Conservation (phyloP, 2,113 vertebrate species). For the Lepus europaeus region DNA sequence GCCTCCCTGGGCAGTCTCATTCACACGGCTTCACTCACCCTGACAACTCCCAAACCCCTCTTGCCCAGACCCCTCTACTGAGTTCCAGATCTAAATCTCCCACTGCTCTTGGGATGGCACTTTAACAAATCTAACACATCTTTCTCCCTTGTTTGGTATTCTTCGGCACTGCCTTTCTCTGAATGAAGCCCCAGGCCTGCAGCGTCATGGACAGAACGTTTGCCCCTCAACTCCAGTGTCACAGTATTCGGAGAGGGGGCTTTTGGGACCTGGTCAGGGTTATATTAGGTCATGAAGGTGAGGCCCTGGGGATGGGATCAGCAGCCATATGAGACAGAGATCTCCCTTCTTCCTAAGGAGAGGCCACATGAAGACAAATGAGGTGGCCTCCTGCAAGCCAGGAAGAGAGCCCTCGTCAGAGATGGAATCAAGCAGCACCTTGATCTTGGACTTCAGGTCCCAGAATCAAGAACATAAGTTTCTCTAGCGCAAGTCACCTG, state of each 20-base stretch:
- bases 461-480: neutral
- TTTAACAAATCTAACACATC: neutral
- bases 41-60: neutral
- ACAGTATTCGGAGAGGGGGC: neutral
- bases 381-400: neutral
- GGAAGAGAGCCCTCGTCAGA: neutral
- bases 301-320: neutral
- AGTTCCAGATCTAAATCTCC: neutral
- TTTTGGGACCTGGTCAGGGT: neutral
- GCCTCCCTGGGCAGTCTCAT: neutral
- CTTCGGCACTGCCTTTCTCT: neutral
- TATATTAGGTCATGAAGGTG: neutral
- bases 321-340: neutral
- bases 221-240: neutral
- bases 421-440: neutral
- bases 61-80: neutral
- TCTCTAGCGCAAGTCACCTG: neutral
- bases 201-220: neutral
- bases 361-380: neutral
- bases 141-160: neutral
- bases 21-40: neutral
- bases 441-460: neutral
- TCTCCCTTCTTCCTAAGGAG: neutral
- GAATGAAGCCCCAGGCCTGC: neutral
- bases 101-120: neutral